Evolutionary conservation across 2,113 vertebrate genomes (phyloP), one percentile per base, ranked within the genome.

Genomic region (Campylomormyrus numenius): DNA sequence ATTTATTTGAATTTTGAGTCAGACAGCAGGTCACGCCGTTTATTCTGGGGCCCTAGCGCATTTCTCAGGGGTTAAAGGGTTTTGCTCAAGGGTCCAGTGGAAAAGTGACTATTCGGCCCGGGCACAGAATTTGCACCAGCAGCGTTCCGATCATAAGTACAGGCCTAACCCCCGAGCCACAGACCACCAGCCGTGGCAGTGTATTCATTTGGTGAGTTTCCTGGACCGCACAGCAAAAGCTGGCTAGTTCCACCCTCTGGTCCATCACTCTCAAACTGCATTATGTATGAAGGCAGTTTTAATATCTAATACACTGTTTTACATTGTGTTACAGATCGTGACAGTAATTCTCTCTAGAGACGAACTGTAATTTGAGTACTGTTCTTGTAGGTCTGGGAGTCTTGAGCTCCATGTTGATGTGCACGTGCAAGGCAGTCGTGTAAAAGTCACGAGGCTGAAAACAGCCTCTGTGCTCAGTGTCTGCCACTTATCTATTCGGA

Each of bases 271-370:
- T 86, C 24, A 15, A 50, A 86, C 21, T n/a, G 84, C 48, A 49
- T 86, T 50, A 86, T 49, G 24, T 85, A 49, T 86, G 84, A 50
- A 50, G 24, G 24, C 11, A 80, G 74, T 39, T 42, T 80, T 86
- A 50, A 48, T 27, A 86, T 49, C 48, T 86, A 86, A 86, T 31
- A n/a, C 48, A 86, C 83, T 85, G n/a, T 49, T 27, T 86, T 24
- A 48, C 45, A 50, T 48, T 50, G 24, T 86, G 21, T 86, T 86
- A 50, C 84, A 86, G 45, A 86, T 50, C 46, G 84, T 45, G 46
- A 85, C 46, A 48, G 46, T 86, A 86, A 86, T 50, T 86, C 45
- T 85, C 24, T 24, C 84, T n/a, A 48, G 46, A 85, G 83, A 85
- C 2, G 1, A 48, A 31, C 31, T 77, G 1, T 17, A 39, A 39